Conservation (phyloP, 1,140 invertebrate genomes). For the Goniozus legneri region DNA sequence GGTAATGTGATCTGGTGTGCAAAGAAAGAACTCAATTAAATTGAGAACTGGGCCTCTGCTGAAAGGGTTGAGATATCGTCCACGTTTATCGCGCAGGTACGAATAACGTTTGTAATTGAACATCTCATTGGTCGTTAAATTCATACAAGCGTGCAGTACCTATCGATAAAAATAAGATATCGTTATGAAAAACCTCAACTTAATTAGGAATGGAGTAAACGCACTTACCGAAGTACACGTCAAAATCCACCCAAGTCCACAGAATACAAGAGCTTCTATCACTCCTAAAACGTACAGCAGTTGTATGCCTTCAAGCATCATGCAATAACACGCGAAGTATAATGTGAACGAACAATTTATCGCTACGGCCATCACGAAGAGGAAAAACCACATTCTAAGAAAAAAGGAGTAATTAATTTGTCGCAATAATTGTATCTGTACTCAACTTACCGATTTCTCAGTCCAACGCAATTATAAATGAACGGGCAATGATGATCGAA, state of each 20-base stretch:
- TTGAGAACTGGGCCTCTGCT: constrained; percentile 82
- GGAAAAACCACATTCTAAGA: constrained; percentile 83
- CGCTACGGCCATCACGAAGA: constrained; percentile 81
- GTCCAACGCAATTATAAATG: constrained; percentile 89
- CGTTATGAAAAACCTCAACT: not conserved
- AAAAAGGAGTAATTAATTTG: constrained; percentile 14
- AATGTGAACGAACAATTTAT: constrained; percentile 83
- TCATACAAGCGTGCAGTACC: constrained; percentile 84
- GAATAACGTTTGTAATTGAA: constrained; percentile 89
- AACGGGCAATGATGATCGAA: constrained; percentile 96
- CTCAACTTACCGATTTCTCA: constrained; percentile 64
- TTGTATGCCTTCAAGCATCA: constrained; percentile 81
- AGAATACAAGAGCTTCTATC: constrained; percentile 78
- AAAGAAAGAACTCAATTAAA: constrained; percentile 85
- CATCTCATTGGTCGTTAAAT: constrained; percentile 91
- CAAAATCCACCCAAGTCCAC: constrained; percentile 80
- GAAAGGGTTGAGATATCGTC: constrained; percentile 85
- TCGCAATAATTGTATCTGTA: no score
- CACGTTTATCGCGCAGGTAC: constrained; percentile 81
- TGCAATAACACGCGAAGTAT: constrained; percentile 84
- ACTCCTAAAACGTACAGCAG: constrained; percentile 76
- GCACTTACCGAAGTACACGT: constrained; percentile 86
- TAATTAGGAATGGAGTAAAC: not conserved
- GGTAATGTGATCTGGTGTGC: constrained; percentile 69
- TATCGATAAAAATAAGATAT: constrained; percentile 48